phyloP scores from a whole-genome alignment of 2,888 invertebrate genomes.

The Dryocosmus kuriphilus region DNA sequence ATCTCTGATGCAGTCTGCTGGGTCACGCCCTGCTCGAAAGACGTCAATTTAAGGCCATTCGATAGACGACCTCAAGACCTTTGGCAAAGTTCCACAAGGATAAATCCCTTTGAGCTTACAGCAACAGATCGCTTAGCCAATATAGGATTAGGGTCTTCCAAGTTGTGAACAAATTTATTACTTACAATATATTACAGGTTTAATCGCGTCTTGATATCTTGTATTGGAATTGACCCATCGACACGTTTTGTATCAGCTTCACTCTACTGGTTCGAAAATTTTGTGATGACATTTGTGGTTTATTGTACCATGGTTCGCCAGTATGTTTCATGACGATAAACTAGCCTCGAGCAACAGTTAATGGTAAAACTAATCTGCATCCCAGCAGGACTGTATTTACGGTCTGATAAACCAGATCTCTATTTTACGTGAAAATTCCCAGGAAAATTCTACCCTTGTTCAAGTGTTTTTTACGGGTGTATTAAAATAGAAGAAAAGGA shows the following conservation, averaged over 20 bases:
- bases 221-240: not conserved
- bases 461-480: not conserved
- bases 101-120: constrained; percentile 34
- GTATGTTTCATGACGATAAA: constrained; percentile 11
- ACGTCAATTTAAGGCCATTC: constrained; percentile 26
- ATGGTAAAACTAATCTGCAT: constrained; percentile 4
- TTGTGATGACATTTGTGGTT: not conserved
- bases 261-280: not conserved
- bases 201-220: not conserved
- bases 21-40: not conserved
- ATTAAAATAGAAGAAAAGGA: not conserved
- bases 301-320: not conserved
- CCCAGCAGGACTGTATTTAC: constrained; percentile 1
- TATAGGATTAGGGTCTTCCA: constrained; percentile 14
- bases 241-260: not conserved
- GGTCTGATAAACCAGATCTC: not conserved
- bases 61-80: constrained; percentile 22
- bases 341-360: not conserved
- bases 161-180: not conserved
- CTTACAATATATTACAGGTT: not conserved
- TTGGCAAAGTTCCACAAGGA: constrained; percentile 32
- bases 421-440: not conserved
- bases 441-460: not conserved
- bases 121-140: constrained; percentile 32
- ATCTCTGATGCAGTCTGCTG: not conserved